A percentile compares a stretch with the other conserved stretches of the same genome.
Evolutionary conservation across 2,797 vertebrate species (phyloP).

Genomic region (Sebastolobus altivelis): DNA sequence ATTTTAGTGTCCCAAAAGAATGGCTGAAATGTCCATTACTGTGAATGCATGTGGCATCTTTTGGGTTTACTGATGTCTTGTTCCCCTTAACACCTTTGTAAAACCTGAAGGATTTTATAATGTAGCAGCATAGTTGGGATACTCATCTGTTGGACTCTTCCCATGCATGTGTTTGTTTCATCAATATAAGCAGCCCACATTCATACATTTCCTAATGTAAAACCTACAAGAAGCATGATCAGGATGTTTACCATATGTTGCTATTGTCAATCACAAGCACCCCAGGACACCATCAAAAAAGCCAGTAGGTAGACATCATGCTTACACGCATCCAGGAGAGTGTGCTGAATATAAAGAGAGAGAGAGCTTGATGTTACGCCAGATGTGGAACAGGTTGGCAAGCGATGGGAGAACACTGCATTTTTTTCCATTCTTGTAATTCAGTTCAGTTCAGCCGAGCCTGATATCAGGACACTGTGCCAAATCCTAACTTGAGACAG

Average conservation of each 20-base stretch:
- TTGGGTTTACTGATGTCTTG: slow-evolving; percentile 44
- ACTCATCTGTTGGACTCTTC: slow-evolving; percentile 55
- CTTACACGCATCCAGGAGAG: slow-evolving; percentile 58
- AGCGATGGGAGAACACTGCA: slow-evolving; percentile 51
- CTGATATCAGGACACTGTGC: slow-evolving; percentile 52
- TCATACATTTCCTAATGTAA: slow-evolving; percentile 41
- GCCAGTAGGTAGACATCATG: slow-evolving; percentile 61
- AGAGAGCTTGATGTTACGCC: slow-evolving; percentile 62
- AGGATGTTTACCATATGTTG: slow-evolving; percentile 61
- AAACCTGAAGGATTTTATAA: slow-evolving; percentile 60
- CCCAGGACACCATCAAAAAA: slow-evolving; percentile 50
- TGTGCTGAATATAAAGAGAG: slow-evolving; percentile 46
- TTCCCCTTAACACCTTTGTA: slow-evolving; percentile 37
- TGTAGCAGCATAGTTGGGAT: slow-evolving; percentile 71
- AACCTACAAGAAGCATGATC: slow-evolving; percentile 50
- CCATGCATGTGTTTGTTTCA: slow-evolving; percentile 44
- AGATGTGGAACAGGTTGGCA: slow-evolving; percentile 68
- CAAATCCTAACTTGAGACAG: slow-evolving; percentile 69
- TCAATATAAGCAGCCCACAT: slow-evolving; percentile 40
- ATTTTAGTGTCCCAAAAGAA: slow-evolving; percentile 17
- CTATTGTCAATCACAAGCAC: slow-evolving; percentile 49
- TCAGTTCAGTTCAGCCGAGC: slow-evolving; percentile 47
- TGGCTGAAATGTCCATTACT: slow-evolving; percentile 40
- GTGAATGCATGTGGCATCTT: slow-evolving; percentile 30
- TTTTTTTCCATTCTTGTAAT: slow-evolving; percentile 54